Percentiles rank a stretch among this genome's conserved stretches.
Conservation (phyloP, 2,888 invertebrate genomes). For the Vesta saturnalis region DNA sequence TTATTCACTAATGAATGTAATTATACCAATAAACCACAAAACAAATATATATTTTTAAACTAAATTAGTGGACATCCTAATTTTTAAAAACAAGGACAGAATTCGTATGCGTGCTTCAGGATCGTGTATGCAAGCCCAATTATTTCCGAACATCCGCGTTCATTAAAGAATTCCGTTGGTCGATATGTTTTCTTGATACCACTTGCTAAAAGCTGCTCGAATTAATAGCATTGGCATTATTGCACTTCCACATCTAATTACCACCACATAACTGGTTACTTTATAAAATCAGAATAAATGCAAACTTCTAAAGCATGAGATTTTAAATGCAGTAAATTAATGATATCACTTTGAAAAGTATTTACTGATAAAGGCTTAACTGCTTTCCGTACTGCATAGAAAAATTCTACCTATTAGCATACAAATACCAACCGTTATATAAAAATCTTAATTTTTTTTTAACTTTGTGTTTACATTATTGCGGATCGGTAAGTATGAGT, state of each 20-base stretch:
- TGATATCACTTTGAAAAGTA: conserved; percentile 8
- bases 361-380: too few relatives aligned
- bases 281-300: conserved; percentile 20
- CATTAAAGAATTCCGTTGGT: conserved; percentile 43
- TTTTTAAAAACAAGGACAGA: conserved; percentile 37
- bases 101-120: conserved; percentile 39
- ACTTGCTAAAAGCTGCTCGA: conserved; percentile 20
- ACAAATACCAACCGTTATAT: too few relatives aligned
- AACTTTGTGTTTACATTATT: too few relatives aligned
- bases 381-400: too few relatives aligned
- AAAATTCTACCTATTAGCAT: too few relatives aligned
- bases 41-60: too few relatives aligned
- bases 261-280: conserved; percentile 26
- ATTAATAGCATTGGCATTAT: conserved; percentile 29
- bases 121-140: conserved; percentile 38
- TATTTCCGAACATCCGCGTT: conserved; percentile 44
- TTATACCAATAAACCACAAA: too few relatives aligned
- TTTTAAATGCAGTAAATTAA: conserved; percentile 14
- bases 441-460: too few relatives aligned
- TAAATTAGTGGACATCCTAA: conserved; percentile 23
- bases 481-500: background rate
- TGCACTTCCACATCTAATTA: conserved; percentile 32
- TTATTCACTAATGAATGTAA: too few relatives aligned
- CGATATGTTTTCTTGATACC: conserved; percentile 34
- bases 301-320: conserved; percentile 14